A percentile compares a stretch with the other conserved stretches of the same genome.
Evolutionary conservation across 2,888 invertebrate genomes (phyloP).

Genomic region (Thymelicus acteon): DNA sequence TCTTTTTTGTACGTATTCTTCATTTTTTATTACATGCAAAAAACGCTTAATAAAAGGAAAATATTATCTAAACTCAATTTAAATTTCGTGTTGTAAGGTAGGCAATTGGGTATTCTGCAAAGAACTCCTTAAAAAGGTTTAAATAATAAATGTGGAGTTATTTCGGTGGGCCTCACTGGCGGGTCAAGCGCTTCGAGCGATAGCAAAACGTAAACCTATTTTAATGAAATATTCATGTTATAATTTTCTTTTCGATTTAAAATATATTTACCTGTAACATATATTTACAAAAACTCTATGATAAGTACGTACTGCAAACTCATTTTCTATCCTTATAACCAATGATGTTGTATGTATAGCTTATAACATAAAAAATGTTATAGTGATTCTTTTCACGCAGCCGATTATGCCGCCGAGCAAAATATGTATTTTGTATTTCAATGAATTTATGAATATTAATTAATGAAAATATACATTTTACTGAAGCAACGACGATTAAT

Average conservation of each 20-base stretch:
- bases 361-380: no score
- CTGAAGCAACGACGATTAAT: no score
- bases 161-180: conserved; percentile 4
- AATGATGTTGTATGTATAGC: no score
- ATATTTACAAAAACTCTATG: no score
- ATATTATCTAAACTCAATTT: conserved; percentile 20
- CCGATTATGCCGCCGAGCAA: no score
- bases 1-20: not conserved
- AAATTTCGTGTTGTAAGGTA: conserved; percentile 11
- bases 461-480: no score
- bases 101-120: conserved; percentile 20
- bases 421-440: no score
- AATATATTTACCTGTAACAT: not conserved
- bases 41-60: conserved; percentile 4
- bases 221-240: conserved; percentile 6
- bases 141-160: conserved; percentile 25
- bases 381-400: no score
- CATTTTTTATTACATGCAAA: not conserved
- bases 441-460: no score
- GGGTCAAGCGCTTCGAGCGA: not conserved
- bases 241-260: not conserved
- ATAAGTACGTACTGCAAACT: no score
- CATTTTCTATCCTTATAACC: no score
- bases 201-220: not conserved
- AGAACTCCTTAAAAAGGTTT: conserved; percentile 22